Evolutionary conservation across 2,113 vertebrate species (phyloP), one percentile per base, ranked within the genome.

Genomic region (Raja brachyura): DNA sequence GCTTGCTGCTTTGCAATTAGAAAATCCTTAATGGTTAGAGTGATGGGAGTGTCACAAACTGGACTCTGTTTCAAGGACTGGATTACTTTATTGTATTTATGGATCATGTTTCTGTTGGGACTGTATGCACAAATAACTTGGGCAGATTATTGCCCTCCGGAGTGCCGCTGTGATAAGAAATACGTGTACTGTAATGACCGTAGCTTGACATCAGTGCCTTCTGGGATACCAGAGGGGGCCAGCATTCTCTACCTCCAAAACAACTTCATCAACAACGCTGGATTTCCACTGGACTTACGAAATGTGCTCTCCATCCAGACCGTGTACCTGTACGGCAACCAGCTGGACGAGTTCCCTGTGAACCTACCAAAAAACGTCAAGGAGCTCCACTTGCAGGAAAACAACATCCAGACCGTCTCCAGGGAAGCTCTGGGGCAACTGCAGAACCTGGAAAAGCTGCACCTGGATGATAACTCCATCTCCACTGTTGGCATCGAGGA

Each of bases 201-300:
- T 96, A 98, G 97, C 96, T 96, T 99, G 97, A 99, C 98, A 95
- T 99, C 99, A 96, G 98, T 99, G 97, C 99, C 99, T 98, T 97
- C 98, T 96, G 98, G 98, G 94, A 98, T 99, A 94, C 96, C 97
- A 85, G 98, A 99, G 96, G 98, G 98, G 95, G 97, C 97, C 96
- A 99, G 96, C 94, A 97, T 98, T 93, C 98, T 99, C 96, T 99
- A 97, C 97, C 98, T 99, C 95, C 99, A 99, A 94, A 99, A 99
- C 96, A 99, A 99, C 98, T 98, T 99, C 98, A 99, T 99, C 96
- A 99, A 99, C 97, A 99, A 99, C 95, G 98, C 99, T 95, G 98
- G 99, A 94, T 99, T 99, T 96, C 99, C 99, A 66, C 54, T 97
- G 77, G 98, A 99, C 94, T 96, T 99, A 95, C 98, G 99, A 95